A percentile compares a stretch with the other conserved stretches of the same genome.
These are phyloP conservation scores for Xerus rutilus DNA, from an alignment of 2,797 vertebrate species.

Conservation along the genomic window DNA sequence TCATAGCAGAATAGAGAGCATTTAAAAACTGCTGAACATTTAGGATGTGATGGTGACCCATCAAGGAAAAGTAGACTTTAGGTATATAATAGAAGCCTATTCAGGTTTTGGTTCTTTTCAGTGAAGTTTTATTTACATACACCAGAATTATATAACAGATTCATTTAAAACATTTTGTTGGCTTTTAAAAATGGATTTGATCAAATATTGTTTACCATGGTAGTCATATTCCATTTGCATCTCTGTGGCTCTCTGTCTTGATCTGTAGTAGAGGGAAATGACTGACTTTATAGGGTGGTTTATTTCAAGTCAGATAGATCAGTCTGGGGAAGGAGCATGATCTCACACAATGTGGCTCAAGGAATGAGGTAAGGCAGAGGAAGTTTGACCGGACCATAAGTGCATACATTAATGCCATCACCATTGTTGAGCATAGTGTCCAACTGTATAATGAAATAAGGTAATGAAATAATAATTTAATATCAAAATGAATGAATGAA, in stretches of 20 bases:
- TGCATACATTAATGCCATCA: neutral
- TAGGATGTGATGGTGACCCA: neutral
- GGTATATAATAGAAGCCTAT: neutral
- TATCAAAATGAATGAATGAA: neutral
- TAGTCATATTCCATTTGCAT: neutral
- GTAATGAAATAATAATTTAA: neutral
- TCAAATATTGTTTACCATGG: neutral
- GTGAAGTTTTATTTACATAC: neutral
- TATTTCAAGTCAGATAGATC: neutral
- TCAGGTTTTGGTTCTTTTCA: neutral
- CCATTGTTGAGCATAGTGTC: neutral
- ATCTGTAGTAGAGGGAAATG: neutral
- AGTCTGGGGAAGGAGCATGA: neutral
- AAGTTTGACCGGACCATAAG: neutral
- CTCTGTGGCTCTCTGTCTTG: neutral
- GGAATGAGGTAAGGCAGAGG: neutral
- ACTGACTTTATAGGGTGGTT: neutral
- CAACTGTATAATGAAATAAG: neutral
- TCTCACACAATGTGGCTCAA: neutral
- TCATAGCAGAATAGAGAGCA: neutral
- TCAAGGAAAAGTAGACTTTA: neutral
- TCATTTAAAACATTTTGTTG: neutral
- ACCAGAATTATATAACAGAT: neutral
- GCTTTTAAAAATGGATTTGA: neutral
- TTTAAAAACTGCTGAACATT: neutral